Conservation (phyloP, 2,113 vertebrate genomes). For the Uropsilus gracilis region DNA sequence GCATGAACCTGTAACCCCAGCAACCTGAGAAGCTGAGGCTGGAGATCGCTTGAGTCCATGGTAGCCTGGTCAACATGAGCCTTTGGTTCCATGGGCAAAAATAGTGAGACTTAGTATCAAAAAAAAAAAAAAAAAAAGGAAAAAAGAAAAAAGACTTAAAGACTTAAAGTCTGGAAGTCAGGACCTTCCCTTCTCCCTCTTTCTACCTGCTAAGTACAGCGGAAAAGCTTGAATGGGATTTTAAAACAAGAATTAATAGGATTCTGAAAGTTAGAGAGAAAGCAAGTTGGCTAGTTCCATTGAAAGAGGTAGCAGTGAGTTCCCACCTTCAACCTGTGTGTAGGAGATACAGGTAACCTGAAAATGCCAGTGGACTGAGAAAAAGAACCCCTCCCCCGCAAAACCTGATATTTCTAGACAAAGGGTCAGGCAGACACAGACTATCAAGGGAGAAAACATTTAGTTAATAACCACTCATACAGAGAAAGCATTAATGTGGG, state of each 20-base stretch:
- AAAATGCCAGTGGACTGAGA: not conserved
- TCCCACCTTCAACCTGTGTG: not conserved
- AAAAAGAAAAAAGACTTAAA: no score
- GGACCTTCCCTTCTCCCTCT: not conserved
- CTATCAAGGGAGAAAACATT: constrained; percentile 4
- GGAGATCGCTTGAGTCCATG: no score
- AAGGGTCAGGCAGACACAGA: not conserved
- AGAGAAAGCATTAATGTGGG: not conserved
- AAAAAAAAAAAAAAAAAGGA: no score
- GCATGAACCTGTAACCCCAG: no score
- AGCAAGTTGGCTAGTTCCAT: not conserved
- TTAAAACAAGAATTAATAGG: not conserved
- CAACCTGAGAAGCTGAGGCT: no score
- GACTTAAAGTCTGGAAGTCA: no score
- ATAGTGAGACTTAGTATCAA: no score
- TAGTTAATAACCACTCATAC: not conserved
- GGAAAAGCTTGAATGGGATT: not conserved
- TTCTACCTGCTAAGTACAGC: not conserved
- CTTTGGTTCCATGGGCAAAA: no score
- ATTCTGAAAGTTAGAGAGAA: not conserved
- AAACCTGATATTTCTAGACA: not conserved
- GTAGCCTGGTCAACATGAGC: no score
- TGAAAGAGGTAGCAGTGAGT: not conserved
- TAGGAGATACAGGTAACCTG: not conserved
- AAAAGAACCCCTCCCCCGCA: not conserved